Percentiles rank a stretch among this genome's conserved stretches.
phyloP scores from a whole-genome alignment of 2,113 vertebrate genomes.

The Cephalopterus ornatus region DNA sequence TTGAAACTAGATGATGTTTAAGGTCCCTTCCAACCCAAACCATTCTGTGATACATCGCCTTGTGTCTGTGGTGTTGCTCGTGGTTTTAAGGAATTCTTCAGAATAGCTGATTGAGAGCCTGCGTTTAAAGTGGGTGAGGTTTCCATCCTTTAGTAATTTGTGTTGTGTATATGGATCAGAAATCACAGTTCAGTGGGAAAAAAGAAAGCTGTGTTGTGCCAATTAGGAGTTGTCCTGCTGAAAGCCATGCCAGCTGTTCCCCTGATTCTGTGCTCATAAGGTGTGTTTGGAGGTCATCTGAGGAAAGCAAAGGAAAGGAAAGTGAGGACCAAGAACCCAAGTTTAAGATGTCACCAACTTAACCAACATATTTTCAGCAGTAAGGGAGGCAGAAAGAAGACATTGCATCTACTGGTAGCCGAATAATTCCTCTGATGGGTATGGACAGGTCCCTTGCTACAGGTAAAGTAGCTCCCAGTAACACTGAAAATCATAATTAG shows the following conservation, averaged over 20 bases:
- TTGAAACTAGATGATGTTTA: neutral
- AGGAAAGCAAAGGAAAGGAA: neutral
- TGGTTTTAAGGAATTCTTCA: neutral
- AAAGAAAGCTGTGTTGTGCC: neutral
- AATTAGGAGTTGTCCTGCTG: neutral
- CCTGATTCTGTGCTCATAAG: accelerated
- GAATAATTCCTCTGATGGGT: neutral
- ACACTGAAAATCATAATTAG: neutral
- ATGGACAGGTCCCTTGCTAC: neutral
- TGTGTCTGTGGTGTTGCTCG: neutral
- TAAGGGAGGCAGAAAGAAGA: neutral
- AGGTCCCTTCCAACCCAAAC: neutral
- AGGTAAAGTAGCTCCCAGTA: neutral
- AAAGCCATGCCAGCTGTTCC: neutral
- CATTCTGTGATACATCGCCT: neutral
- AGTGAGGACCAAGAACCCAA: neutral
- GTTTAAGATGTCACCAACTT: neutral
- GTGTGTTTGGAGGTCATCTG: neutral
- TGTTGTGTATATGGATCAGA: neutral
- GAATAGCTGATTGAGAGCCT: neutral
- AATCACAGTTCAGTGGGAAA: neutral
- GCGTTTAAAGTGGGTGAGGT: neutral
- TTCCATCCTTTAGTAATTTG: neutral
- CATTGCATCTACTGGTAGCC: neutral
- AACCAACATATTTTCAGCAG: neutral